Evolutionary conservation across 2,797 vertebrate genomes (phyloP).

Genomic region (Masticophis lateralis): DNA sequence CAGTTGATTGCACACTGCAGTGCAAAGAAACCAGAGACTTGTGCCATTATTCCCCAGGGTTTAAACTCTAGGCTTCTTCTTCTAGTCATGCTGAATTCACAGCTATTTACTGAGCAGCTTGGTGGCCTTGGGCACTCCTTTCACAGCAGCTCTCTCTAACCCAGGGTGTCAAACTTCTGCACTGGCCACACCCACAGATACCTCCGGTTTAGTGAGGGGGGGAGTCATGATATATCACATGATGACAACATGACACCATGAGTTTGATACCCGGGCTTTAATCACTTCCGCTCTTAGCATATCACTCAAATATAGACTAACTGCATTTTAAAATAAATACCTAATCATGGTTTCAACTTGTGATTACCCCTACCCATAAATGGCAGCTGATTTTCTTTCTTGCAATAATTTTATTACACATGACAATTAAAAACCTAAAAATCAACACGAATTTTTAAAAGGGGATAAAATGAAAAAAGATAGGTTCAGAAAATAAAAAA

Average conservation of each 20-base stretch:
- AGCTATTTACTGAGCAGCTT: not conserved
- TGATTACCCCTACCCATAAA: not conserved
- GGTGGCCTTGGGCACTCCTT: not conserved
- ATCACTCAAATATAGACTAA: not conserved
- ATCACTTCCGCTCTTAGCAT: not conserved
- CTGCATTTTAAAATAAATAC: not conserved
- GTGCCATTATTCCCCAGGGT: not conserved
- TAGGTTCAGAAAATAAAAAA: no score
- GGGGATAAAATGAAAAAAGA: no score
- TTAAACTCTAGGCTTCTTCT: not conserved
- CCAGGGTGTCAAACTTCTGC: no score
- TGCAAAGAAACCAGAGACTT: not conserved
- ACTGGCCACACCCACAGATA: no score
- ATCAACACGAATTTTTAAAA: no score
- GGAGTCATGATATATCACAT: no score
- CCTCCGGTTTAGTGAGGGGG: no score
- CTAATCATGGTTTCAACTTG: not conserved
- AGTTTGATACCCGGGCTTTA: not conserved
- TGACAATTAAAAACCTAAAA: no score
- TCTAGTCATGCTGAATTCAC: not conserved
- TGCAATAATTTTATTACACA: no score
- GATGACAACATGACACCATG: no score
- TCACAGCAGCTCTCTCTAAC: not conserved
- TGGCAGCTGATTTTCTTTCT: not conserved
- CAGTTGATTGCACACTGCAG: not conserved